A percentile compares a stretch with the other conserved stretches of the same genome.
phyloP scores from a whole-genome alignment of 2,888 invertebrate genomes.

The Iselma pallidipennis region DNA sequence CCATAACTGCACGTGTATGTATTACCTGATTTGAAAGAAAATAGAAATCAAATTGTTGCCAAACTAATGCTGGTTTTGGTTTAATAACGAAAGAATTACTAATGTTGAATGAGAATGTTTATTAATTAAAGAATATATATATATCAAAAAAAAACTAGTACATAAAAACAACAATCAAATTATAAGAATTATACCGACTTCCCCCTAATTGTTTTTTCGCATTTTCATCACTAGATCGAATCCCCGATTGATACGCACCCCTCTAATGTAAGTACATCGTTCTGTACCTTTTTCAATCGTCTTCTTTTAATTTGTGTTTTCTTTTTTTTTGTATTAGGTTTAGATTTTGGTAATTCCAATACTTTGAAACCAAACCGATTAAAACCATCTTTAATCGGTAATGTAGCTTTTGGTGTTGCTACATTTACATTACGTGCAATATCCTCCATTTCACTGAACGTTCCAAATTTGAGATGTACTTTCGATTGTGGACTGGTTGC shows the following conservation, averaged over 20 bases:
- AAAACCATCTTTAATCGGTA: conserved; percentile 7
- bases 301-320: conserved; percentile 35
- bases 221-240: conserved; percentile 74
- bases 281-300: conserved; percentile 28
- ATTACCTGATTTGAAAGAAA: conserved; percentile 30
- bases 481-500: not conserved
- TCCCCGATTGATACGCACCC: conserved; percentile 71
- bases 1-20: conserved; percentile 34
- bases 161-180: not conserved
- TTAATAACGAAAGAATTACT: conserved; percentile 63
- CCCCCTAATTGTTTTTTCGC: conserved; percentile 38
- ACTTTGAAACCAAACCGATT: conserved; percentile 38
- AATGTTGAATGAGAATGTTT: conserved; percentile 26
- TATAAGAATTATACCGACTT: not conserved
- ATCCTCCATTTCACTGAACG: conserved; percentile 66
- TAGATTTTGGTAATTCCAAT: conserved; percentile 2
- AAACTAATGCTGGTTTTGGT: conserved; percentile 73
- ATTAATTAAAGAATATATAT: not conserved
- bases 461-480: not conserved
- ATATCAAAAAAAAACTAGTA: not conserved
- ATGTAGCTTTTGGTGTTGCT: not conserved
- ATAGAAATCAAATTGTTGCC: conserved; percentile 54
- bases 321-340: conserved; percentile 14
- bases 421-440: conserved; percentile 52
- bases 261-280: conserved; percentile 60